These are phyloP conservation scores for Ceratina calcarata DNA, from an alignment of 1,140 invertebrate species.

Conservation along the genomic window DNA sequence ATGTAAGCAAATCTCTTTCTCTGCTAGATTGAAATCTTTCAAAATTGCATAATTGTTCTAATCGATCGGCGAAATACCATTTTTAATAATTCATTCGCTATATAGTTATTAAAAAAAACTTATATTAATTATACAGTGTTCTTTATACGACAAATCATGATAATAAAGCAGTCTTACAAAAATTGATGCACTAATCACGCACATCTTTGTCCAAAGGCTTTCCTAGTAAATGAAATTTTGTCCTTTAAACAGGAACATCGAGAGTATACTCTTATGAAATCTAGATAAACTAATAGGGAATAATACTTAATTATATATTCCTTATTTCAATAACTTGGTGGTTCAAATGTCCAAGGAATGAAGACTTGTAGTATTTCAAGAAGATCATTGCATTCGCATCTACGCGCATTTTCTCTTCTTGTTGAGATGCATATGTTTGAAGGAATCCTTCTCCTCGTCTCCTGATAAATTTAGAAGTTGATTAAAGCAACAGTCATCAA, in stretches of 20 bases:
- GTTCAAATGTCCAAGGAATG: conserved; percentile 42
- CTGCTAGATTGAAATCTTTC: conserved; percentile 40
- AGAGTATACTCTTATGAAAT: conserved; percentile 60
- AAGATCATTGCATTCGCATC: conserved; percentile 32
- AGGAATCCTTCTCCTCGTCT: conserved; percentile 24
- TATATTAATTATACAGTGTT: conserved; percentile 43
- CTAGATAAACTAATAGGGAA: conserved; percentile 47
- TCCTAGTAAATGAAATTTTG: conserved; percentile 54
- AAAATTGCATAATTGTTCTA: conserved; percentile 32
- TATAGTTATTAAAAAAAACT: conserved; percentile 48
- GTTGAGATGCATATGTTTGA: conserved; percentile 43
- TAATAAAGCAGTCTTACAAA: conserved; percentile 72
- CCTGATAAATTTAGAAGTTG: conserved; percentile 27
- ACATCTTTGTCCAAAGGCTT: conserved; percentile 11
- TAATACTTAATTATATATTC: conserved; percentile 69
- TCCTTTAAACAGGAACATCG: conserved; percentile 61
- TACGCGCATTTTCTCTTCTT: conserved; percentile 56
- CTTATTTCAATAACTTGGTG: conserved; percentile 39
- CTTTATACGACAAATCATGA: conserved; percentile 51
- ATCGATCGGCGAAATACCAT: conserved; percentile 18
- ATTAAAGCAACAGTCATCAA: conserved; percentile 2
- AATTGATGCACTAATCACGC: conserved; percentile 62
- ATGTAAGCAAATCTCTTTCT: not conserved
- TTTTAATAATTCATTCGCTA: conserved; percentile 40
- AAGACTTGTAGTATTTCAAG: conserved; percentile 15